Conservation (phyloP, 2,113 vertebrate genomes). For the Epinephelus moara region DNA sequence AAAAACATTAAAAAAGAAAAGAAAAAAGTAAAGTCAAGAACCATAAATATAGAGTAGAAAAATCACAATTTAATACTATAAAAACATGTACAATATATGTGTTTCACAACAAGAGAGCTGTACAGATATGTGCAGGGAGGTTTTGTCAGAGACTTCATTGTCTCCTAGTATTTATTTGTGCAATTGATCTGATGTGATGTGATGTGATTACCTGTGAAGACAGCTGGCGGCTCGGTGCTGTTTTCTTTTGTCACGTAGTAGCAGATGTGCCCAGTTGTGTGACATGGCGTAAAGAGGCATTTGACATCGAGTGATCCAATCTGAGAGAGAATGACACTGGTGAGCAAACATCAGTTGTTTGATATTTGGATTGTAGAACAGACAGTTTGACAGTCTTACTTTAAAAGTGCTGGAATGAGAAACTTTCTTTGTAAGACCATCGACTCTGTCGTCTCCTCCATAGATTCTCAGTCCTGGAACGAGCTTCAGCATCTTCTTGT, state of each 20-base stretch:
- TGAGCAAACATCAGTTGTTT: background rate
- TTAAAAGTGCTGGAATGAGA: constrained; percentile 91
- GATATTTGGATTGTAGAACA: background rate
- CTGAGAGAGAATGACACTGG: constrained; percentile 72
- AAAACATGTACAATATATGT: no score
- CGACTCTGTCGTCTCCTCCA: constrained; percentile 92
- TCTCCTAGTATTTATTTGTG: background rate
- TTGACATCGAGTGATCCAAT: constrained; percentile 93
- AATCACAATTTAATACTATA: no score
- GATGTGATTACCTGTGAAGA: constrained; percentile 89
- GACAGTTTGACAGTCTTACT: constrained; percentile 76
- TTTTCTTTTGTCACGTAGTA: constrained; percentile 94
- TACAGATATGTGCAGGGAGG: background rate
- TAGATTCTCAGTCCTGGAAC: constrained; percentile 90
- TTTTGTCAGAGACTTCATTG: background rate
- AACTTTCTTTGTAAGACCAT: constrained; percentile 92
- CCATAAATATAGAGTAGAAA: no score
- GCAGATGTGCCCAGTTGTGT: constrained; percentile 98
- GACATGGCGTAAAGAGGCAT: constrained; percentile 95
- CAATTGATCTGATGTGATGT: background rate
- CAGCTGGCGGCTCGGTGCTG: constrained; percentile 90
- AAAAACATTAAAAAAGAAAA: no score
- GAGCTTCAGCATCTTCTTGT: constrained; percentile 94
- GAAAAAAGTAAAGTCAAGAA: no score
- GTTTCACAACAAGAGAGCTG: no score